phyloP scores from a whole-genome alignment of 92 coral and sea anemone species.

The Heteractis magnifica region DNA sequence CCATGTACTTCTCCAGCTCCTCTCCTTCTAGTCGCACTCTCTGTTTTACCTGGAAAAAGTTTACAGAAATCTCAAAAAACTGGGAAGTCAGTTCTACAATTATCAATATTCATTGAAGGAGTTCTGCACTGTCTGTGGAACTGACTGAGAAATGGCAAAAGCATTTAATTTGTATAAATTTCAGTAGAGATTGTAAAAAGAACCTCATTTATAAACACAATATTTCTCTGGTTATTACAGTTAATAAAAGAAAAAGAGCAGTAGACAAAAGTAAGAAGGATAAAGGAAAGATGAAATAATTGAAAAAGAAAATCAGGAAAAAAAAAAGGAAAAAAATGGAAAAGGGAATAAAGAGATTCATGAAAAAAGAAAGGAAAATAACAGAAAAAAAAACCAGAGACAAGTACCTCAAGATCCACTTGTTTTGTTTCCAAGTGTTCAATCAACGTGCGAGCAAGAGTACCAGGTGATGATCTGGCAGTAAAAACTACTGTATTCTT shows the following conservation, averaged over 20 bases:
- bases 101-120: too few relatives aligned
- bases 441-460: constrained; percentile 82
- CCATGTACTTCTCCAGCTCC: constrained; percentile 78
- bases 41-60: constrained; percentile 64
- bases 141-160: too few relatives aligned
- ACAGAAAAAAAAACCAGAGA: background rate
- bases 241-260: too few relatives aligned
- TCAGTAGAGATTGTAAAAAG: too few relatives aligned
- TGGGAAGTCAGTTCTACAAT: too few relatives aligned
- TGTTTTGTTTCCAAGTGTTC: constrained; percentile 76
- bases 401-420: constrained; percentile 82
- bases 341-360: background rate
- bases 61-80: background rate
- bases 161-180: too few relatives aligned
- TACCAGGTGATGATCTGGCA: constrained; percentile 86
- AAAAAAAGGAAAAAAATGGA: too few relatives aligned
- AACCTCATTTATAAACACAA: too few relatives aligned
- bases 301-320: background rate
- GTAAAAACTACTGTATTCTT: constrained; percentile 87
- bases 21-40: constrained; percentile 86
- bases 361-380: background rate
- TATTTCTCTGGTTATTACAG: too few relatives aligned
- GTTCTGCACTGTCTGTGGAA: too few relatives aligned
- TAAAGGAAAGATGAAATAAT: too few relatives aligned
- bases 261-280: too few relatives aligned